Percentiles rank a stretch among this genome's conserved stretches.
These are phyloP conservation scores for Heliconius hortense DNA, from an alignment of 2,888 invertebrate genomes.

Conservation along the genomic window DNA sequence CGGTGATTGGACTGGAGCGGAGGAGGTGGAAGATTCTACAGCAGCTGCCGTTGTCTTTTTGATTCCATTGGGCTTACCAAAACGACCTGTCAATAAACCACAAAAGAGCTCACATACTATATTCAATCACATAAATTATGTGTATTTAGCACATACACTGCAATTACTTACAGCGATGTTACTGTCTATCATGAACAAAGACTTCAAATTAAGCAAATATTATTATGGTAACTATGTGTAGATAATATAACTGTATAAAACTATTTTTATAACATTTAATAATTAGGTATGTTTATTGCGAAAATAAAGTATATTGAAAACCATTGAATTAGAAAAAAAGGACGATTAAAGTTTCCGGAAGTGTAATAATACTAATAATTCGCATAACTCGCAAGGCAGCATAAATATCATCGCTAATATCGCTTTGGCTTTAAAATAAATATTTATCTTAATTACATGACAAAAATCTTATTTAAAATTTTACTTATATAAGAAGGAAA, in stretches of 20 bases:
- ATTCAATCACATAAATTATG: conserved; percentile 18
- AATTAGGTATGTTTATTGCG: background rate
- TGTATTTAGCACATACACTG: background rate
- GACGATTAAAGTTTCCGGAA: background rate
- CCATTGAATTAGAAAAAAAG: background rate
- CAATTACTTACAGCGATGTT: background rate
- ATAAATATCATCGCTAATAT: conserved; percentile 11
- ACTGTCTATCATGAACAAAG: background rate
- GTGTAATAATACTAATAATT: conserved; percentile 33
- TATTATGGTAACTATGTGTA: no score
- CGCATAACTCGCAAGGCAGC: conserved; percentile 59
- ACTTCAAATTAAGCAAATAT: background rate
- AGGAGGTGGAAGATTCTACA: conserved; percentile 53
- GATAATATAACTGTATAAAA: background rate
- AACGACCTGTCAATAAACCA: conserved; percentile 66
- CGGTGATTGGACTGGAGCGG: conserved; percentile 57
- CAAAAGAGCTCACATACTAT: conserved; percentile 52
- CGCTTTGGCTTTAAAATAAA: conserved; percentile 12
- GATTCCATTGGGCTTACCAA: conserved; percentile 67
- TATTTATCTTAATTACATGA: conserved; percentile 3
- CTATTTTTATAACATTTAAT: background rate
- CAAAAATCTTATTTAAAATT: background rate
- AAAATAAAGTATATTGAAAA: background rate
- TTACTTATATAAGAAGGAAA: background rate
- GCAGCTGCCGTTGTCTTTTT: conserved; percentile 68